These are phyloP conservation scores for Cephus pygmeus DNA, from an alignment of 2,888 invertebrate species.

Conservation along the genomic window DNA sequence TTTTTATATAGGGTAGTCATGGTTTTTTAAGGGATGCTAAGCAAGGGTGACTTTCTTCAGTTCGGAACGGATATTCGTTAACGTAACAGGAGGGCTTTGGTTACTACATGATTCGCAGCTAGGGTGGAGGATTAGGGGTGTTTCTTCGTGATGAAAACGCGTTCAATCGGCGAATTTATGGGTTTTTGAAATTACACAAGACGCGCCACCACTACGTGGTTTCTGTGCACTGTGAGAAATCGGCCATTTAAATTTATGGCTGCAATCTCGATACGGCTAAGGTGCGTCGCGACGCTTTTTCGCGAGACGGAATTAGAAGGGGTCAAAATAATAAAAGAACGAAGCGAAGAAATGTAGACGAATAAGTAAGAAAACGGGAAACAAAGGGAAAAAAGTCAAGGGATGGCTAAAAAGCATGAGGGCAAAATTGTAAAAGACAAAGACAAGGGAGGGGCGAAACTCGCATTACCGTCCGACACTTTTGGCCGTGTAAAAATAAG, in stretches of 20 bases:
- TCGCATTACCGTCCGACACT: conserved; percentile 21
- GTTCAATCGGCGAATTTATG: not conserved
- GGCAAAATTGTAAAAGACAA: not conserved
- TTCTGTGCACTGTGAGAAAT: conserved; percentile 20
- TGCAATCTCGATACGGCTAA: conserved; percentile 8
- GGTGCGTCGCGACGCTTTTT: not conserved
- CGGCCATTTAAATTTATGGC: conserved; percentile 36
- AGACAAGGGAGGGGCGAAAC: not conserved
- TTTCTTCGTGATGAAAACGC: not conserved
- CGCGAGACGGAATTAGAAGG: not conserved
- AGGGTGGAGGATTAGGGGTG: not conserved
- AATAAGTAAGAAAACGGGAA: not conserved
- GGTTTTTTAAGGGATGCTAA: no score
- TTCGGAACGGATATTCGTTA: not conserved
- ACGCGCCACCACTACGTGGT: not conserved
- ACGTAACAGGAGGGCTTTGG: not conserved
- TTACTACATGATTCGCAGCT: not conserved
- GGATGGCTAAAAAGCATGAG: not conserved
- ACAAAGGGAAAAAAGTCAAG: not conserved
- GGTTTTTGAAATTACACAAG: not conserved
- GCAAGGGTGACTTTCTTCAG: not conserved
- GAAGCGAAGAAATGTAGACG: not conserved
- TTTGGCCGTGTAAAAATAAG: conserved; percentile 52
- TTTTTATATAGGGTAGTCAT: no score
- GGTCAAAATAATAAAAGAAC: rapidly evolving